Conservation (phyloP, 2,113 vertebrate genomes). For the Willisornis vidua region DNA sequence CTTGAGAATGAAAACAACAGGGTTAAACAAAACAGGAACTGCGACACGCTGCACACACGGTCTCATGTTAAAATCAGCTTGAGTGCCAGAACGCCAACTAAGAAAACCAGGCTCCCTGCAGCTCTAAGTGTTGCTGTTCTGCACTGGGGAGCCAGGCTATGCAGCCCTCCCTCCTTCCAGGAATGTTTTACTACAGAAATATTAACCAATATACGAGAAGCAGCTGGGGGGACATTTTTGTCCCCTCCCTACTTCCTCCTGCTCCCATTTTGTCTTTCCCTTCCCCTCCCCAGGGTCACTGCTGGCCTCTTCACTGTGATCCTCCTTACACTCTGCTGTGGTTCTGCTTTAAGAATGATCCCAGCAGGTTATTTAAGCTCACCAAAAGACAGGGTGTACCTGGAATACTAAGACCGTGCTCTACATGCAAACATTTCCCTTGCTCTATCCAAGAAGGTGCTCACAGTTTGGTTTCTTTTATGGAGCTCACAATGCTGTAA, state of each 20-base stretch:
- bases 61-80: background rate
- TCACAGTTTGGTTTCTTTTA: too few species aligned
- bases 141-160: rapidly evolving
- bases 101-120: background rate
- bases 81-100: background rate
- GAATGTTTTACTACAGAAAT: background rate
- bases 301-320: background rate
- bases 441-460: background rate
- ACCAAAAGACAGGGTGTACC: background rate
- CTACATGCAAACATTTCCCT: background rate
- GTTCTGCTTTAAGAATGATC: rapidly evolving
- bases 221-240: background rate
- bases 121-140: background rate
- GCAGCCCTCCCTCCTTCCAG: background rate
- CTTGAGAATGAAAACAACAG: background rate
- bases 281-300: too few species aligned
- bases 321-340: background rate
- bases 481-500: background rate
- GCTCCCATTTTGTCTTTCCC: background rate
- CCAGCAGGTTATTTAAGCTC: background rate
- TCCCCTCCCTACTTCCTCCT: too few species aligned
- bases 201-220: background rate
- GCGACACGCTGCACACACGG: rapidly evolving
- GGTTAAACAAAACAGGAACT: background rate
- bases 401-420: background rate